Evolutionary conservation across 2,113 vertebrate genomes (phyloP), one percentile per base, ranked within the genome.

Genomic region (Siphamia tubifer): DNA sequence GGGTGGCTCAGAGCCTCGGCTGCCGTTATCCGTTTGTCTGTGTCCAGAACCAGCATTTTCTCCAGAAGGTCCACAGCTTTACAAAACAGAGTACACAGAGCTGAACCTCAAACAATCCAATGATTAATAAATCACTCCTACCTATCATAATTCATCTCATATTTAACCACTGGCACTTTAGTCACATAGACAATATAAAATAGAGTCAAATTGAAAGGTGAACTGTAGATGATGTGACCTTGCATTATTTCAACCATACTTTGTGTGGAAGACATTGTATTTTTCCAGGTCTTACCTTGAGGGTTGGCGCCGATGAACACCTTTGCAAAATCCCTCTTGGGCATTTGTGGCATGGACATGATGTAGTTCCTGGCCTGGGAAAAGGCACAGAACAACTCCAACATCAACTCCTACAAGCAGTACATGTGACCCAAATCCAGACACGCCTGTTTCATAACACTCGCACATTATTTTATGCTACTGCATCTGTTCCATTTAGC

Each of bases 231-330:
- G 9, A 8, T 9, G 53, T 3, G 36, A 2, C 2, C 2, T 10
- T 67, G 16, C 12, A 19, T 2, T 1, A 48, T 23, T 42, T 43
- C 11, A 36, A 1, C 20, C 20, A 32, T 8, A 12, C 1, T 8
- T 8, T 2, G 1, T 9, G n/a, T 24, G 24, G 2, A 23, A 16
- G n/a, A 35, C 49, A 32, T 4, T 35, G 9, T 9, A 11, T 21
- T 57, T 12, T 42, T 23, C 40, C n/a, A 52, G 2, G 11, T 17
- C 88, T 95, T 95, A 99, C 98, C 98, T 77, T 91, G 85, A 39
- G 97, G 98, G 77, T 99, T 99, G 79, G 98, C 98, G 74, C 98
- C 98, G 74, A 99, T 92, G 86, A 99, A 99, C 71, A 99, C 98
- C 28, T 98, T 94, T 71, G 95, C 93, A 90, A 99, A 99, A 91